Evolutionary conservation across 2,888 invertebrate genomes (phyloP).

Genomic region (Leucozona laternaria): DNA sequence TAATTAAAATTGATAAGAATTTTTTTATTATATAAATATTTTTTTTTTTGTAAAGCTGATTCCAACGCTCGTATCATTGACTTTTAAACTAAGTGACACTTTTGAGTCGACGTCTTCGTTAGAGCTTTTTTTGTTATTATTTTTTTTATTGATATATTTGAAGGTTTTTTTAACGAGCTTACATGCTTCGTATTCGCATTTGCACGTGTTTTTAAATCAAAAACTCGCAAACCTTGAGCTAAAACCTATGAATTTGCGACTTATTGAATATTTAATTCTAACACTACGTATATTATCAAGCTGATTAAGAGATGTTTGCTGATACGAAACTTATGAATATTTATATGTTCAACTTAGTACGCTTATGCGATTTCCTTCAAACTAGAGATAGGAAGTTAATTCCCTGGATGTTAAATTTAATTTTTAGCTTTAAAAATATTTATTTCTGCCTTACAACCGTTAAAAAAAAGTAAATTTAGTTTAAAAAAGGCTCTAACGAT

Average conservation of each 20-base stretch:
- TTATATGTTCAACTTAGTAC: no score
- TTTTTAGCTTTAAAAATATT: no score
- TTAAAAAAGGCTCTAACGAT: no score
- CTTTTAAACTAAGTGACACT: conserved; percentile 42
- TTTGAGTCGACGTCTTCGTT: conserved; percentile 18
- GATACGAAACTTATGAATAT: no score
- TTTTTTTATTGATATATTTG: conserved; percentile 25
- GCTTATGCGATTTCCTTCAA: no score
- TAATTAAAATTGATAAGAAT: conserved; percentile 31
- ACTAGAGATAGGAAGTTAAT: no score
- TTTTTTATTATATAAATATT: conserved; percentile 8
- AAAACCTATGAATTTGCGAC: conserved; percentile 9
- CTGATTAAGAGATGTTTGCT: no score
- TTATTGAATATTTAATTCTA: neutral
- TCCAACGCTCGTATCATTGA: conserved; percentile 61
- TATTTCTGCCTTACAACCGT: no score
- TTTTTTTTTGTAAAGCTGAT: conserved; percentile 48
- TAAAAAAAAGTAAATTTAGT: no score
- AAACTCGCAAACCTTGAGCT: conserved; percentile 5
- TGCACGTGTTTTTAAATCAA: conserved; percentile 11
- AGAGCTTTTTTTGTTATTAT: neutral
- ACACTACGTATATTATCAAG: neutral
- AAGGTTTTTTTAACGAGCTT: neutral
- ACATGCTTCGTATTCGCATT: neutral
- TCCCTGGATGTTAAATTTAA: no score